A percentile compares a stretch with the other conserved stretches of the same genome.
These are phyloP conservation scores for Pogonophryne albipinna DNA, from an alignment of 2,797 vertebrate genomes.

Conservation along the genomic window DNA sequence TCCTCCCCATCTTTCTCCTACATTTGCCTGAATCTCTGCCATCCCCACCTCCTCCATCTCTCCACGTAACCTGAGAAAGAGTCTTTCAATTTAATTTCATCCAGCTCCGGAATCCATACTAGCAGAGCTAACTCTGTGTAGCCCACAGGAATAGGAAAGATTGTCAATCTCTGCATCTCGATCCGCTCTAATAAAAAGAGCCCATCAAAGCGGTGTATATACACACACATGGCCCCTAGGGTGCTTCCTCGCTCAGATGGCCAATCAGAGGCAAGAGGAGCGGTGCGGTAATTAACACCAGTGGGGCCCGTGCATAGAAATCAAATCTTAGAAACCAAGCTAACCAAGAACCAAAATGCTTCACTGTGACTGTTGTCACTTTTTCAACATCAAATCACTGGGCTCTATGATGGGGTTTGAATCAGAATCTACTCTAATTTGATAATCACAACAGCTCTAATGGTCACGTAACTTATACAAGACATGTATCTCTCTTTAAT, in stretches of 20 bases:
- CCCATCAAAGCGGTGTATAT: conserved; percentile 50
- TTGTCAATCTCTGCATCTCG: conserved; percentile 58
- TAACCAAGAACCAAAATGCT: conserved; percentile 23
- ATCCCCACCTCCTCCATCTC: background rate
- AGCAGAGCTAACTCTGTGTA: conserved; percentile 15
- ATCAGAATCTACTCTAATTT: background rate
- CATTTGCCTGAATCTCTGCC: conserved; percentile 46
- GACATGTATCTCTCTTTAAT: background rate
- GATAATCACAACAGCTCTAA: no score
- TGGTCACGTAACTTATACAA: background rate
- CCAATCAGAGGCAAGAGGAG: conserved; percentile 61
- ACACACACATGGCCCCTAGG: conserved; percentile 27
- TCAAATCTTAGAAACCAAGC: conserved; percentile 35
- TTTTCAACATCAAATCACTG: background rate
- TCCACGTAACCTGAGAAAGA: conserved; percentile 37
- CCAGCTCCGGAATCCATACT: conserved; percentile 27
- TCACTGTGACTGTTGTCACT: background rate
- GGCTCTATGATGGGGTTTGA: background rate
- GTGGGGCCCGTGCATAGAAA: conserved; percentile 37
- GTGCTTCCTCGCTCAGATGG: conserved; percentile 48
- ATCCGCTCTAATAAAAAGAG: conserved; percentile 65
- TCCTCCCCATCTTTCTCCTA: conserved; percentile 35
- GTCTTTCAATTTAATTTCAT: conserved; percentile 61
- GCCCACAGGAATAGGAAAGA: conserved; percentile 56
- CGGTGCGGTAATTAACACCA: conserved; percentile 68